Evolutionary conservation across 92 coral and sea anemone species (phyloP).

Genomic region (Hydrozoanthus gracilis): DNA sequence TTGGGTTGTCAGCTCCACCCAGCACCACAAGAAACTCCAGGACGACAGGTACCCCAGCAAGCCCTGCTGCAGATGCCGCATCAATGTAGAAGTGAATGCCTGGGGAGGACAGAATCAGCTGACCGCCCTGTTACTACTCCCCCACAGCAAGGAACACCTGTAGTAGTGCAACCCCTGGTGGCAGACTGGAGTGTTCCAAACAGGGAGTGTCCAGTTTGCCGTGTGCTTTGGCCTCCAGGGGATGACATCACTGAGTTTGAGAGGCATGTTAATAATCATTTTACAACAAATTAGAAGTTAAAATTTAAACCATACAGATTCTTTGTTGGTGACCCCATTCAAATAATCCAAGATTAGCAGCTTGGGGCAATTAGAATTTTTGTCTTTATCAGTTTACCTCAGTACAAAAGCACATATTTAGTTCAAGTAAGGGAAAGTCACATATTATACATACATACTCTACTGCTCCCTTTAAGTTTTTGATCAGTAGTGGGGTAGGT

Average conservation of each 20-base stretch:
- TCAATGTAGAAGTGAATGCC: constrained; percentile 34
- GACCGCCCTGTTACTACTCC: constrained; percentile 18
- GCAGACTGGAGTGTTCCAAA: constrained; percentile 42
- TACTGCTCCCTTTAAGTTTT: too few relatives aligned
- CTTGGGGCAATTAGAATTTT: too few relatives aligned
- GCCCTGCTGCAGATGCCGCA: not conserved
- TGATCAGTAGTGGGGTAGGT: too few relatives aligned
- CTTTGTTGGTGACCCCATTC: too few relatives aligned
- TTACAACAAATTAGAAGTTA: constrained; percentile 25
- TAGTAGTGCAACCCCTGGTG: constrained; percentile 33
- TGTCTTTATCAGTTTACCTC: too few relatives aligned
- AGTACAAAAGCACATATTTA: too few relatives aligned
- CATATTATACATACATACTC: too few relatives aligned
- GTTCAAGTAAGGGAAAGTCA: too few relatives aligned
- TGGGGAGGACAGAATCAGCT: constrained; percentile 27
- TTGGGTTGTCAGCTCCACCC: not conserved
- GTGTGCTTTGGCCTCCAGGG: constrained; percentile 84
- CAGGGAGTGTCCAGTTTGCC: constrained; percentile 90
- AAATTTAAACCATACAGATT: too few relatives aligned
- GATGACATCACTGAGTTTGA: constrained; percentile 49
- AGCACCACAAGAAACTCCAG: not conserved
- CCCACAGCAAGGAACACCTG: constrained; percentile 30
- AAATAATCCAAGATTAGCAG: too few relatives aligned
- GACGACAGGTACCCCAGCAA: constrained; percentile 4
- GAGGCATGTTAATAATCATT: constrained; percentile 85